A percentile compares a stretch with the other conserved stretches of the same genome.
These are phyloP conservation scores for Drosophila anomalipes DNA, from an alignment of 2,888 invertebrate species.

Conservation along the genomic window DNA sequence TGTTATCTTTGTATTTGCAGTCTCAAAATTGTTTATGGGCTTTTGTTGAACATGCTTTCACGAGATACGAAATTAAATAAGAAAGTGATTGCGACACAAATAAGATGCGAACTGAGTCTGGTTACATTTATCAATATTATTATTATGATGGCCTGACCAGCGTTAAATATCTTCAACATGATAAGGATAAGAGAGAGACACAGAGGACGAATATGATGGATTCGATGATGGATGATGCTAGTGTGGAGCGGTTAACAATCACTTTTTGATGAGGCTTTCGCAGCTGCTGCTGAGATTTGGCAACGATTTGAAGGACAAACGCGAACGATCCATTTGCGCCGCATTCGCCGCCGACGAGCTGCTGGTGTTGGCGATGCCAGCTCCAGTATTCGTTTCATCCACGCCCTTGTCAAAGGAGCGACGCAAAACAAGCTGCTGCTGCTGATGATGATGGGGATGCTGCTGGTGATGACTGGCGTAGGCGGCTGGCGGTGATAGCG, in stretches of 20 bases:
- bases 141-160: conserved; percentile 24
- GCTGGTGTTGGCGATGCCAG: conserved; percentile 15
- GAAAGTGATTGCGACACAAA: conserved; percentile 32
- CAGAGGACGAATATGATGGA: background rate
- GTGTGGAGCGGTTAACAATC: conserved; percentile 28
- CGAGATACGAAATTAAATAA: conserved; percentile 26
- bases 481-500: conserved; percentile 74
- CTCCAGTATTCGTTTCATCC: conserved; percentile 47
- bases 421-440: conserved; percentile 64
- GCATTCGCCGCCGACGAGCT: conserved; percentile 43
- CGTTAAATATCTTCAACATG: conserved; percentile 46
- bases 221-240: background rate
- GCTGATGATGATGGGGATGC: conserved; percentile 8
- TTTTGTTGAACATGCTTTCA: conserved; percentile 43
- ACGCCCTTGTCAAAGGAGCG: conserved; percentile 82
- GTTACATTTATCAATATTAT: conserved; percentile 9
- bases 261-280: conserved; percentile 87
- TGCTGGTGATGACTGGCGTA: conserved; percentile 61
- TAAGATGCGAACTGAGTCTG: conserved; percentile 32
- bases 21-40: conserved; percentile 79
- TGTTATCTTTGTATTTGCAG: conserved; percentile 64
- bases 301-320: conserved; percentile 87
- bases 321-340: conserved; percentile 72
- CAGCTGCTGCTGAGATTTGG: conserved; percentile 90
- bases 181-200: conserved; percentile 24